Percentiles rank a stretch among this genome's conserved stretches.
phyloP scores from a whole-genome alignment of 2,797 vertebrate genomes.

The Acanthurus leucopareius region DNA sequence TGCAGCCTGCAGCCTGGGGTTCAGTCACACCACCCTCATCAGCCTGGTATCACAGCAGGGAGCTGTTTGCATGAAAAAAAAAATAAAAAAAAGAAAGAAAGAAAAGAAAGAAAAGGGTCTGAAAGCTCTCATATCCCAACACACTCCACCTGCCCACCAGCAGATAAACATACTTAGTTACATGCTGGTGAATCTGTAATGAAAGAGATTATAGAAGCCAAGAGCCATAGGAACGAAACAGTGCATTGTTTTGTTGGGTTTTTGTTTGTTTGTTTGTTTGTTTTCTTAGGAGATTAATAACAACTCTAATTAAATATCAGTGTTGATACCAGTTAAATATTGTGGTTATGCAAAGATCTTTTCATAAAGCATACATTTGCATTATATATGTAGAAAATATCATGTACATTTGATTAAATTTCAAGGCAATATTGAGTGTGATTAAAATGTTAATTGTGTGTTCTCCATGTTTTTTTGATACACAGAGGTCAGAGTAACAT shows the following conservation, averaged over 20 bases:
- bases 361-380: constrained; percentile 6
- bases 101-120: background rate
- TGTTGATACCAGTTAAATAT: background rate
- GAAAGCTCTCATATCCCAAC: too few relatives aligned
- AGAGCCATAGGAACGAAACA: too few relatives aligned
- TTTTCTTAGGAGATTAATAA: too few relatives aligned
- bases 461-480: background rate
- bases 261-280: too few relatives aligned
- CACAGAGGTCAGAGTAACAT: background rate
- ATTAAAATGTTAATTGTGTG: background rate
- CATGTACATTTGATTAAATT: constrained; percentile 12
- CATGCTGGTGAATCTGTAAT: background rate
- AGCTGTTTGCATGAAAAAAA: background rate
- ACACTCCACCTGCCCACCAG: background rate
- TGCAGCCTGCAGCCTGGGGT: background rate
- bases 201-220: background rate
- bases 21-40: background rate
- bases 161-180: background rate
- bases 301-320: too few relatives aligned
- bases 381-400: constrained; percentile 16
- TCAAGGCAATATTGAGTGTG: background rate
- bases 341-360: background rate
- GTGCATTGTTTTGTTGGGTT: too few relatives aligned
- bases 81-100: too few relatives aligned
- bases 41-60: constrained; percentile 4